Conservation (phyloP, 2,113 vertebrate genomes). For the Toxostoma redivivum region DNA sequence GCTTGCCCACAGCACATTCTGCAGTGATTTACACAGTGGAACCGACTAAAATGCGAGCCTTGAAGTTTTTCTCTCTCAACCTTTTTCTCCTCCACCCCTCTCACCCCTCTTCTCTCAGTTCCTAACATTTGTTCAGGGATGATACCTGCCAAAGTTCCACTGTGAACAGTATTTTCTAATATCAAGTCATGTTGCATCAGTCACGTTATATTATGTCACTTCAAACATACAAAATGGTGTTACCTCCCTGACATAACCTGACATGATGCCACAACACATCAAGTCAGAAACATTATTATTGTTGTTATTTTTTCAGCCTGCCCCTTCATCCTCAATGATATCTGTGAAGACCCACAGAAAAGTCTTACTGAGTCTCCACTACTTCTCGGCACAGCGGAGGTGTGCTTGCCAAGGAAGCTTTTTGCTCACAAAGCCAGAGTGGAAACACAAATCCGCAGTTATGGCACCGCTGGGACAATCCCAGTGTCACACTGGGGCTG, state of each 20-base stretch:
- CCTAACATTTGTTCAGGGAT: not conserved
- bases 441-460: not conserved
- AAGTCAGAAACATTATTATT: not conserved
- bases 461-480: accelerated
- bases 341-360: not conserved
- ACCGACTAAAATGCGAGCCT: not conserved
- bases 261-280: not conserved
- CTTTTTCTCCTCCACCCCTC: not conserved
- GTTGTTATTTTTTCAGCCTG: conserved; percentile 1
- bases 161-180: not conserved
- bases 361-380: not conserved
- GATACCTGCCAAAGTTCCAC: not conserved
- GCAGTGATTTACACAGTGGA: not conserved
- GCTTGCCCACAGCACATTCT: conserved; percentile 15
- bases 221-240: not conserved
- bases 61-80: not conserved
- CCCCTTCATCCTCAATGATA: not conserved
- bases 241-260: conserved; percentile 37
- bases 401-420: not conserved
- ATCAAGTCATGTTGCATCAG: not conserved
- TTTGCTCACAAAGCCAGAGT: not conserved
- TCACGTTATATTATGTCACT: conserved; percentile 13
- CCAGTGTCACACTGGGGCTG: not conserved
- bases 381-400: not conserved
- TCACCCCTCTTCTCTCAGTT: not conserved